Evolutionary conservation across 2,888 invertebrate species (phyloP).

Genomic region (Meganola albula): DNA sequence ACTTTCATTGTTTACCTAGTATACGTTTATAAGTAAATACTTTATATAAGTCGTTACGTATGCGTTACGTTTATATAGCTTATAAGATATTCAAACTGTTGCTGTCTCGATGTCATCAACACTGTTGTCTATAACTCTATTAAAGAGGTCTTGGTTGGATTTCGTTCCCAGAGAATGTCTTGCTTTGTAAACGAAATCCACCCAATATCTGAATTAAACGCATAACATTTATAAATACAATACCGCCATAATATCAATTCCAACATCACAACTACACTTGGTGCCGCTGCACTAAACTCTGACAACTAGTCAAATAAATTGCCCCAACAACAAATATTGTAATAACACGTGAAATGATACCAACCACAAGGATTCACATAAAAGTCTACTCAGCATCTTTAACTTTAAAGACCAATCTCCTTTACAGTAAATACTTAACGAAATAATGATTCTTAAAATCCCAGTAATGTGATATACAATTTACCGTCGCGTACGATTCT

Average conservation of each 20-base stretch:
- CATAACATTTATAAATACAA: slow-evolving; percentile 46
- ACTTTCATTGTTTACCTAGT: too few relatives aligned
- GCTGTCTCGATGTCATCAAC: too few relatives aligned
- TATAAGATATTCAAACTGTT: too few relatives aligned
- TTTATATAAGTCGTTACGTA: too few relatives aligned
- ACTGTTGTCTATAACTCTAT: too few relatives aligned
- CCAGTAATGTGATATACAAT: slow-evolving; percentile 53
- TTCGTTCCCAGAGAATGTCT: too few relatives aligned
- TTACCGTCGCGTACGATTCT: slow-evolving; percentile 31
- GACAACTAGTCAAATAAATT: slow-evolving; percentile 67
- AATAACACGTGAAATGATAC: slow-evolving; percentile 48
- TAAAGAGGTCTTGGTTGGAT: too few relatives aligned
- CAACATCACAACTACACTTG: slow-evolving; percentile 38
- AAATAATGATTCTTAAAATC: slow-evolving; percentile 53
- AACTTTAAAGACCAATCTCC: slow-evolving; percentile 49
- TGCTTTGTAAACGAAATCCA: too few relatives aligned
- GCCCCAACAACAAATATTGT: slow-evolving; percentile 70
- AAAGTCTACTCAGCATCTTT: slow-evolving; percentile 36
- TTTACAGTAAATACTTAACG: slow-evolving; percentile 36
- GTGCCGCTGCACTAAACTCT: slow-evolving; percentile 45
- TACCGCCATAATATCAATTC: slow-evolving; percentile 33
- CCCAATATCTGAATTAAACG: slow-evolving; percentile 34
- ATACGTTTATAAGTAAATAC: too few relatives aligned
- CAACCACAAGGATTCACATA: slow-evolving; percentile 32
- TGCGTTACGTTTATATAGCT: too few relatives aligned